Evolutionary conservation across 2,797 vertebrate species (phyloP).

Genomic region (Apogon talboti): DNA sequence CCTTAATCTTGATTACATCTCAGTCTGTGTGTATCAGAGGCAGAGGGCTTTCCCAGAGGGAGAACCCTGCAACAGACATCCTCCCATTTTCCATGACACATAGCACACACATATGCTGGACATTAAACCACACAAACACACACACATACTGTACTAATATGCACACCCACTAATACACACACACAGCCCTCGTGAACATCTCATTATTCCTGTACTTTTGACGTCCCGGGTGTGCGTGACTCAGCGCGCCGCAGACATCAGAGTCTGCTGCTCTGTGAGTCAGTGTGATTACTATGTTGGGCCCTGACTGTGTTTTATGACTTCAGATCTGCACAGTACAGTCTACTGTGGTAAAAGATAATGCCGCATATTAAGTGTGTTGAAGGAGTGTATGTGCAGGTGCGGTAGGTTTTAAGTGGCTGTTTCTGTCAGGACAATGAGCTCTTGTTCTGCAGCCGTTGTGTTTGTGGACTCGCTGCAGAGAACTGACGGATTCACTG

Average conservation of each 20-base stretch:
- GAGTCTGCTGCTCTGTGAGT: slow-evolving; percentile 36
- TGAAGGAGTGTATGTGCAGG: slow-evolving; percentile 32
- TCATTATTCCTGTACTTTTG: slow-evolving; percentile 30
- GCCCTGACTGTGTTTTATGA: slow-evolving; percentile 18
- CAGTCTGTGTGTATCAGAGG: neutral
- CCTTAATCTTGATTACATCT: slow-evolving; percentile 15
- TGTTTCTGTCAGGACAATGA: slow-evolving; percentile 23
- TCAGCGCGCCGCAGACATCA: slow-evolving; percentile 26
- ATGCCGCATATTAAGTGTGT: slow-evolving; percentile 29
- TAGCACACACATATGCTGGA: neutral
- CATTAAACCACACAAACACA: slow-evolving; percentile 1
- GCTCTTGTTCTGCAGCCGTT: slow-evolving; percentile 1
- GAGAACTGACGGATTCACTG: neutral
- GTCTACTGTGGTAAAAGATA: slow-evolving; percentile 16
- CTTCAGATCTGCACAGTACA: slow-evolving; percentile 15
- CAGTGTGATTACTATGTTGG: slow-evolving; percentile 20
- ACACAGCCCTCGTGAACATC: slow-evolving; percentile 3
- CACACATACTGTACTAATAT: neutral
- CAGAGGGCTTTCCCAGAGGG: slow-evolving; percentile 32
- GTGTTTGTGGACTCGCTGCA: slow-evolving; percentile 7
- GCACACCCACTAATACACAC: slow-evolving; percentile 10
- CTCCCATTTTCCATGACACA: slow-evolving; percentile 53
- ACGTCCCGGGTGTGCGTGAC: slow-evolving; percentile 30
- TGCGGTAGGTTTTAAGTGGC: slow-evolving; percentile 23
- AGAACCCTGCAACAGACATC: slow-evolving; percentile 52